A percentile compares a stretch with the other conserved stretches of the same genome.
phyloP scores from a whole-genome alignment of 2,888 invertebrate species.

The Chymomyza procnemis region DNA sequence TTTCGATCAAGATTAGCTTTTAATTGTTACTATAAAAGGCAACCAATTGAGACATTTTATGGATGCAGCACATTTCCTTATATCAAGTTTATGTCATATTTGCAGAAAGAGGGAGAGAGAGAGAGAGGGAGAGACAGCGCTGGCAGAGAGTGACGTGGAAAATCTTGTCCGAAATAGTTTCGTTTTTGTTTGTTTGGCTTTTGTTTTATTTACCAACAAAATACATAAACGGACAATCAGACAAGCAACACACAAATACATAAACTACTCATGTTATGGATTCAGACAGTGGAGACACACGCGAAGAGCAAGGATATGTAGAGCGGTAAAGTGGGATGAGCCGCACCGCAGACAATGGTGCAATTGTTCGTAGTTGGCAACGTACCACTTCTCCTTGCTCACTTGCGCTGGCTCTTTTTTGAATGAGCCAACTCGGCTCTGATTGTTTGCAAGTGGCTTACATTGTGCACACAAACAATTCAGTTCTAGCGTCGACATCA shows the following conservation, averaged over 20 bases:
- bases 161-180: constrained; percentile 33
- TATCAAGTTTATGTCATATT: constrained; percentile 32
- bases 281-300: not conserved
- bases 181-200: constrained; percentile 10
- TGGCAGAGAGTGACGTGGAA: constrained; percentile 30
- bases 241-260: not conserved
- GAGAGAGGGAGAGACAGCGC: not conserved
- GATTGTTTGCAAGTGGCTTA: constrained; percentile 73
- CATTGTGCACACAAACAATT: constrained; percentile 59
- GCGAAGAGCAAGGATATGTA: not conserved
- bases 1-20: not conserved
- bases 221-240: constrained; percentile 28
- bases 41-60: constrained; percentile 9
- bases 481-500: not conserved
- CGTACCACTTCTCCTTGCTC: not conserved
- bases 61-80: constrained; percentile 28
- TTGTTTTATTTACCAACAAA: constrained; percentile 61
- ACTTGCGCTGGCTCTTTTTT: not conserved
- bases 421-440: constrained; percentile 58
- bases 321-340: constrained; percentile 3
- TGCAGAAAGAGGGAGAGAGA: constrained; percentile 2
- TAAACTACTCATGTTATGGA: not conserved
- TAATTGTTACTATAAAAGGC: not conserved
- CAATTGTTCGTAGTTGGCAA: constrained; percentile 58
- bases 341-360: constrained; percentile 52